These are phyloP conservation scores for Limnephilus auricula DNA, from an alignment of 2,888 invertebrate species.

Conservation along the genomic window DNA sequence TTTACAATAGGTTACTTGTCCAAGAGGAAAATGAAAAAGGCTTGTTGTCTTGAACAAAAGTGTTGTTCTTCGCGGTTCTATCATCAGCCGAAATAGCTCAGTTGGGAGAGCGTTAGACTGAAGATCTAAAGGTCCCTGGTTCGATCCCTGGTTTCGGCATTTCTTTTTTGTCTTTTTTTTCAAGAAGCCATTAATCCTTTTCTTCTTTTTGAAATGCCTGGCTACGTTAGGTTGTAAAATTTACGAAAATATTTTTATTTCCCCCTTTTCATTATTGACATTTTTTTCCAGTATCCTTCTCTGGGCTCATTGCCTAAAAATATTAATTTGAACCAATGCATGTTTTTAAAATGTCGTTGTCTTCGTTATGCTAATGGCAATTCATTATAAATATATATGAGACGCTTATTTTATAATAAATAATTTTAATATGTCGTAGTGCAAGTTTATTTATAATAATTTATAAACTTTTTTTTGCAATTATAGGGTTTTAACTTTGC, in stretches of 20 bases:
- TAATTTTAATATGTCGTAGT: too few species aligned
- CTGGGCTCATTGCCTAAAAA: too few species aligned
- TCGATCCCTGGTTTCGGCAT: conserved; percentile 85
- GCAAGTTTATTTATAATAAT: too few species aligned
- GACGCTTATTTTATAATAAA: too few species aligned
- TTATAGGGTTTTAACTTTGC: not conserved
- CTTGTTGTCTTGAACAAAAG: not conserved
- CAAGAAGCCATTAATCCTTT: not conserved
- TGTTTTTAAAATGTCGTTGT: too few species aligned
- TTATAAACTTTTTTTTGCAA: too few species aligned
- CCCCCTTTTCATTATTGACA: not conserved
- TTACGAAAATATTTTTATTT: too few species aligned
- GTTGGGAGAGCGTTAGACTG: conserved; percentile 83
- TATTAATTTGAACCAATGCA: too few species aligned
- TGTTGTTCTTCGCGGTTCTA: not conserved
- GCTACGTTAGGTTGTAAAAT: too few species aligned
- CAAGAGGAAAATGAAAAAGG: not conserved
- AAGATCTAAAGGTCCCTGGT: conserved; percentile 86
- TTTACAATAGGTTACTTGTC: too few species aligned
- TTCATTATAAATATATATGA: too few species aligned
- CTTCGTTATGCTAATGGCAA: too few species aligned
- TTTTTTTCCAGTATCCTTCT: not conserved
- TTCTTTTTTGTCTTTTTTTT: conserved; percentile 27
- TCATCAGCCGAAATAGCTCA: conserved; percentile 80
- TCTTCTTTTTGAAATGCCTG: not conserved